Conservation (phyloP, 37 sponge, comb jelly and placozoan genomes). For the Theonella swinhoei region DNA sequence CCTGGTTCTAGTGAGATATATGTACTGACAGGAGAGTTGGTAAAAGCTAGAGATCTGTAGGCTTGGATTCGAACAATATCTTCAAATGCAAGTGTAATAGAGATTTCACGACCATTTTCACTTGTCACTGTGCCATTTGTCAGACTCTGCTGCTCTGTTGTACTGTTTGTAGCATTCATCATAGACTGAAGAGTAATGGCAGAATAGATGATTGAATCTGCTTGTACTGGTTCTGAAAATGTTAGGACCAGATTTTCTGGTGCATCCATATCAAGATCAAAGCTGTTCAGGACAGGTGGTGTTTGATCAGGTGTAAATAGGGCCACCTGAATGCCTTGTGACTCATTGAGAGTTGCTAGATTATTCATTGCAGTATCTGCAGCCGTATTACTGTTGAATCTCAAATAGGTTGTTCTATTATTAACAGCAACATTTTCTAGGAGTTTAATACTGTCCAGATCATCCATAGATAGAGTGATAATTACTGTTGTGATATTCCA, state of each 20-base stretch:
- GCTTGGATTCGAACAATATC: slow-evolving; percentile 78
- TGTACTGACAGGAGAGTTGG: slow-evolving; percentile 11
- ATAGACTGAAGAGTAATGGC: slow-evolving; percentile 71
- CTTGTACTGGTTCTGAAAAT: slow-evolving; percentile 84
- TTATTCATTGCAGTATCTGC: slow-evolving; percentile 51
- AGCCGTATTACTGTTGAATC: slow-evolving; percentile 46
- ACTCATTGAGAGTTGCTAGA: slow-evolving; percentile 53
- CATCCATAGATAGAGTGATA: slow-evolving; percentile 46
- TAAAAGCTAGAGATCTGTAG: slow-evolving; percentile 30
- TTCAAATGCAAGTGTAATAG: slow-evolving; percentile 57
- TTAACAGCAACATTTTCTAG: slow-evolving; percentile 48
- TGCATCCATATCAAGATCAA: slow-evolving; percentile 69
- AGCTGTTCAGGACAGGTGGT: slow-evolving; percentile 57
- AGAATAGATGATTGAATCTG: slow-evolving; percentile 29
- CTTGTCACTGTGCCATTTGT: slow-evolving; percentile 61
- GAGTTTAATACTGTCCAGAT: slow-evolving; percentile 78
- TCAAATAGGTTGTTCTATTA: slow-evolving; percentile 59
- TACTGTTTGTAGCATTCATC: slow-evolving; percentile 13
- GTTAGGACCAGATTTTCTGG: slow-evolving; percentile 49
- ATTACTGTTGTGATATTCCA: slow-evolving; percentile 62
- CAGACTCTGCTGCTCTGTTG: slow-evolving; percentile 51
- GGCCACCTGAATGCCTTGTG: slow-evolving; percentile 45
- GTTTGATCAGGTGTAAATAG: slow-evolving; percentile 80
- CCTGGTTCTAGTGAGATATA: slow-evolving; percentile 57
- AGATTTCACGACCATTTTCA: slow-evolving; percentile 38